phyloP scores from a whole-genome alignment of 1,140 invertebrate species.

The Mercenaria mercenaria region DNA sequence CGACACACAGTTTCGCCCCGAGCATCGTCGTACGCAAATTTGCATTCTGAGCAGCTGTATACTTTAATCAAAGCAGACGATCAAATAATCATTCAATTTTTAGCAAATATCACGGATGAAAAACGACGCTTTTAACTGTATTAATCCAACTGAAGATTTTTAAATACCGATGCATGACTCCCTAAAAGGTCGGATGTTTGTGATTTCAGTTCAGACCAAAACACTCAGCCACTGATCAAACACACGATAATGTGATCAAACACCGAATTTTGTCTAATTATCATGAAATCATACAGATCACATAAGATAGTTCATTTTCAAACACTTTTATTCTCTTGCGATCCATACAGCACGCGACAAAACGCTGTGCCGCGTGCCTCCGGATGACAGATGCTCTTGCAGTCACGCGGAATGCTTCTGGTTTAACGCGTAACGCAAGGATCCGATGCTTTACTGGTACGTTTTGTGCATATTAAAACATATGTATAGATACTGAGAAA shows the following conservation, averaged over 20 bases:
- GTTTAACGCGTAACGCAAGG: neutral
- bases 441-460: neutral
- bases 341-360: conserved; percentile 52
- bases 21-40: conserved; percentile 21
- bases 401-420: neutral
- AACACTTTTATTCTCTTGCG: neutral
- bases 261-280: conserved; percentile 16
- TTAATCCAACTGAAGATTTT: conserved; percentile 27
- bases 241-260: neutral
- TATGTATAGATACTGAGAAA: too few species aligned
- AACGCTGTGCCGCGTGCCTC: conserved; percentile 11
- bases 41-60: conserved; percentile 50
- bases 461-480: neutral
- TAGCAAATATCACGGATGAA: conserved; percentile 47
- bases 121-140: conserved; percentile 17
- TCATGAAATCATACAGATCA: conserved; percentile 24
- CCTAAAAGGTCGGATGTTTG: conserved; percentile 34
- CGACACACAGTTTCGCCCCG: conserved; percentile 41
- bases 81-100: conserved; percentile 40
- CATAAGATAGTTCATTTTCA: neutral
- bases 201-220: neutral
- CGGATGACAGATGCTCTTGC: conserved; percentile 1
- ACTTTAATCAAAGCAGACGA: conserved; percentile 43
- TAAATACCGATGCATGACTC: conserved; percentile 18
- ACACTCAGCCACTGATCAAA: conserved; percentile 24